Percentiles rank a stretch among this genome's conserved stretches.
Evolutionary conservation across 2,113 vertebrate genomes (phyloP).

Genomic region (Xiphorhynchus elegans): DNA sequence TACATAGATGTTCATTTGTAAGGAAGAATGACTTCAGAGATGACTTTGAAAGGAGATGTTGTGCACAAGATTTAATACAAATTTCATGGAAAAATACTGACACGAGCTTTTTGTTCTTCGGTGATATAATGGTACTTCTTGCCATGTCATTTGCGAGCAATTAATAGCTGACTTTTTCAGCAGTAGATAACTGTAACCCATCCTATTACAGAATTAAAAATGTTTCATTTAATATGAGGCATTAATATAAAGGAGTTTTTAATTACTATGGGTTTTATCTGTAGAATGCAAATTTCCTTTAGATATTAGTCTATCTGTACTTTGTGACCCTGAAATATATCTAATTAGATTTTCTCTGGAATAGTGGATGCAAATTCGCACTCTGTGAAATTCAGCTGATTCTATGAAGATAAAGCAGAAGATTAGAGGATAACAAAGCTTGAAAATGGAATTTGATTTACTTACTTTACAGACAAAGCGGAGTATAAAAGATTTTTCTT

Average conservation of each 20-base stretch:
- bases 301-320: conserved; percentile 45
- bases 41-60: neutral
- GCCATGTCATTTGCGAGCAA: neutral
- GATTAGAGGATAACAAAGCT: conserved; percentile 38
- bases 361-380: conserved; percentile 57
- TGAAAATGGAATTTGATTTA: conserved; percentile 51
- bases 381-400: conserved; percentile 61
- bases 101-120: neutral
- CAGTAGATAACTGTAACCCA: neutral
- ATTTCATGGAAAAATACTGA: neutral
- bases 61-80: neutral
- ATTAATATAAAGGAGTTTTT: conserved; percentile 40
- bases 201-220: conserved; percentile 41
- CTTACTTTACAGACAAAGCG: neutral
- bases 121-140: neutral
- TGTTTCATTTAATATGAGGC: conserved; percentile 13
- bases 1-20: neutral
- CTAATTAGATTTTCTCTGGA: conserved; percentile 72
- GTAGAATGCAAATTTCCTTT: conserved; percentile 55
- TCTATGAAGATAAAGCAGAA: conserved; percentile 54
- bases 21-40: neutral
- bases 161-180: neutral
- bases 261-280: conserved; percentile 55
- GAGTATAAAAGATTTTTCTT: neutral
- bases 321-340: conserved; percentile 53